These are phyloP conservation scores for Cactoblastis cactorum DNA, from an alignment of 2,888 invertebrate species.

Conservation along the genomic window DNA sequence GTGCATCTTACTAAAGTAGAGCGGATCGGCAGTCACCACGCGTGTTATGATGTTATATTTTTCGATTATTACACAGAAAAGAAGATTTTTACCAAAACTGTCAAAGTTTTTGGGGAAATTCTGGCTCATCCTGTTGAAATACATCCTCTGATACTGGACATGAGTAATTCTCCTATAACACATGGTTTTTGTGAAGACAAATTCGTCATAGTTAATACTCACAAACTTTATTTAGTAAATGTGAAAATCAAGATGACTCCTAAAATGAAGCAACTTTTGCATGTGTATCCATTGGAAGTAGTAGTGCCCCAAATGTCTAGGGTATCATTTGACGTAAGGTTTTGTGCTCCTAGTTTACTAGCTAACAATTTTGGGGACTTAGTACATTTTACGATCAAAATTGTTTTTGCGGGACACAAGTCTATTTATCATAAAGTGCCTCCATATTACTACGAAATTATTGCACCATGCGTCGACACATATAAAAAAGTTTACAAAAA, in stretches of 20 bases:
- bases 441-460: conserved; percentile 58
- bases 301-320: conserved; percentile 35
- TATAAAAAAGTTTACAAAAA: conserved; percentile 41
- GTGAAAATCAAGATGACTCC: conserved; percentile 50
- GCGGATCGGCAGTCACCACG: conserved; percentile 57
- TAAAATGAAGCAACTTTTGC: conserved; percentile 53
- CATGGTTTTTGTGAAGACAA: conserved; percentile 49
- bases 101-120: conserved; percentile 52
- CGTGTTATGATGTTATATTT: conserved; percentile 49
- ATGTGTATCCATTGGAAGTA: conserved; percentile 44
- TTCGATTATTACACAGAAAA: conserved; percentile 35
- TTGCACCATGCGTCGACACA: conserved; percentile 46
- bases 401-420: conserved; percentile 42
- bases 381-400: conserved; percentile 57
- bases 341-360: conserved; percentile 39
- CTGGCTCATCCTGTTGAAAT: conserved; percentile 54
- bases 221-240: conserved; percentile 41
- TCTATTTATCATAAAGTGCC: conserved; percentile 46
- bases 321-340: conserved; percentile 37
- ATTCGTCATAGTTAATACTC: conserved; percentile 47
- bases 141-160: conserved; percentile 51
- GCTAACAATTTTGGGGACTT: conserved; percentile 33
- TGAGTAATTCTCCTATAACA: conserved; percentile 43
- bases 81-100: conserved; percentile 36
- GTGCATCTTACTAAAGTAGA: no score